A percentile compares a stretch with the other conserved stretches of the same genome.
phyloP scores from a whole-genome alignment of 2,113 vertebrate genomes.

The Turnix velox region DNA sequence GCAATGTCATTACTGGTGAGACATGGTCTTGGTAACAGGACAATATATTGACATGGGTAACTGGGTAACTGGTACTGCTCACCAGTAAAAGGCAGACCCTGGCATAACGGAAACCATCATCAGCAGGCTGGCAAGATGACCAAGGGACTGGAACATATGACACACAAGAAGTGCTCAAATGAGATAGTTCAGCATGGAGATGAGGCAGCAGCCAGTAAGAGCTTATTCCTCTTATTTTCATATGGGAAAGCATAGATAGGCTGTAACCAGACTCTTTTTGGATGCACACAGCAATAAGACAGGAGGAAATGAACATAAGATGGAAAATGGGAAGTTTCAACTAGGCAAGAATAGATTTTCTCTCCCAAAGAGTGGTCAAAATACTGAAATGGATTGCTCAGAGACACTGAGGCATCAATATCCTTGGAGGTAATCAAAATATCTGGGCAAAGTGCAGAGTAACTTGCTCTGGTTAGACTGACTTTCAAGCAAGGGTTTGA shows the following conservation, averaged over 20 bases:
- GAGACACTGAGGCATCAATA: background rate
- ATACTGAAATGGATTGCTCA: background rate
- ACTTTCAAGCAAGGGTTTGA: background rate
- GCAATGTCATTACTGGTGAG: too few species aligned
- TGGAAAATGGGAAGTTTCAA: background rate
- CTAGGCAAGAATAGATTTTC: background rate
- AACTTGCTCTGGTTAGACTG: background rate
- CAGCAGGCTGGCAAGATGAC: background rate
- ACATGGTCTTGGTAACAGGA: too few species aligned
- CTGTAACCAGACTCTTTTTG: accelerated
- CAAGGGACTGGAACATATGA: background rate
- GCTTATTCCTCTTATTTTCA: background rate
- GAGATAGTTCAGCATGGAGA: background rate
- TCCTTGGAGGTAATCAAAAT: background rate
- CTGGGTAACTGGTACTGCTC: too few species aligned
- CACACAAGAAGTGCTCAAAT: background rate
- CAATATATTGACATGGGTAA: too few species aligned
- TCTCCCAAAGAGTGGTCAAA: background rate
- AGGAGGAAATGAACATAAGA: background rate
- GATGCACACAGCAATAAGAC: background rate
- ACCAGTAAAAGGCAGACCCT: background rate
- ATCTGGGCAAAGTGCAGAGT: background rate
- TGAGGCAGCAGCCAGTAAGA: background rate
- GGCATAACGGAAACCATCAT: background rate
- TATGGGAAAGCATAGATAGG: background rate